These are phyloP conservation scores for Chloroceryle amazona DNA, from an alignment of 2,797 vertebrate species.

Conservation along the genomic window DNA sequence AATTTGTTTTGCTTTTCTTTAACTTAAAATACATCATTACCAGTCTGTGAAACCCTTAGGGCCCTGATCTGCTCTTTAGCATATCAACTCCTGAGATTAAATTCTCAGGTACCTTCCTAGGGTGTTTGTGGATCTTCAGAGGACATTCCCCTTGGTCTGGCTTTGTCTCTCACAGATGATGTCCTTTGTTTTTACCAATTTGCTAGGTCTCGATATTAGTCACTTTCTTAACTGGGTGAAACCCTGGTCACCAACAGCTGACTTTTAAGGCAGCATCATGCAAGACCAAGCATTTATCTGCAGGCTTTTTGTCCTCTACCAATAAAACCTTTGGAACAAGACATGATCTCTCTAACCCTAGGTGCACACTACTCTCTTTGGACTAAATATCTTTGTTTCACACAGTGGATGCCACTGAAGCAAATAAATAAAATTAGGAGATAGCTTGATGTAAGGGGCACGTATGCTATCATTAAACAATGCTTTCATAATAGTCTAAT, in stretches of 20 bases:
- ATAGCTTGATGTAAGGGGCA: not conserved
- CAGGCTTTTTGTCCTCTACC: not conserved
- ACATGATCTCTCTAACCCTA: not conserved
- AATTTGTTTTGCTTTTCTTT: slow-evolving; percentile 30
- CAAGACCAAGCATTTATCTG: not conserved
- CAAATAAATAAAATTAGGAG: not conserved
- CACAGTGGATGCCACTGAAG: not conserved
- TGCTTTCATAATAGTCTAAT: not conserved
- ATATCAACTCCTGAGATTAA: not conserved
- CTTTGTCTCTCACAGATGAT: not conserved
- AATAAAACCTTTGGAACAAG: not conserved
- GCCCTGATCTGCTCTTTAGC: not conserved
- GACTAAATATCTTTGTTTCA: not conserved
- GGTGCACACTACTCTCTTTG: not conserved
- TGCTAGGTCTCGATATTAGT: fast-evolving
- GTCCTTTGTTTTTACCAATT: not conserved
- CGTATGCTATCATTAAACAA: not conserved
- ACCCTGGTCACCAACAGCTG: not conserved
- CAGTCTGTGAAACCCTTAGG: not conserved
- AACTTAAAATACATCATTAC: not conserved
- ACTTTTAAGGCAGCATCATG: not conserved
- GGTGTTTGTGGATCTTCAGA: not conserved
- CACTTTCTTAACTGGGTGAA: not conserved
- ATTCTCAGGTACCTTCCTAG: not conserved
- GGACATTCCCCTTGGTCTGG: not conserved